Percentiles rank a stretch among this genome's conserved stretches.
phyloP scores from a whole-genome alignment of 1,140 invertebrate species.

The Aphidius gifuensis region DNA sequence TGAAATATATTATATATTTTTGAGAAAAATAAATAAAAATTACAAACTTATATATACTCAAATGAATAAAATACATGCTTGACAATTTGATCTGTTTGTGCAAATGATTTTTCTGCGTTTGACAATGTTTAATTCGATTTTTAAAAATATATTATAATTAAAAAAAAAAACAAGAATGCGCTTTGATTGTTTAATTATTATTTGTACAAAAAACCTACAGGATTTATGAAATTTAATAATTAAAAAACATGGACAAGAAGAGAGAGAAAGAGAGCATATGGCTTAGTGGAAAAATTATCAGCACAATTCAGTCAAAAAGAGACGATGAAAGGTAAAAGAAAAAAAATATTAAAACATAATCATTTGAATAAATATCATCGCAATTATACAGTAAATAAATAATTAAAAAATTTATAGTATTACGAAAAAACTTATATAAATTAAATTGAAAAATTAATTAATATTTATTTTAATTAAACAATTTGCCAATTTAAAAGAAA shows the following conservation, averaged over 20 bases:
- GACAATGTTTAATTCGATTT: background rate
- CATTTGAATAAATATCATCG: constrained; percentile 39
- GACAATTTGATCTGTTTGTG: constrained; percentile 37
- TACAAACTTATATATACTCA: constrained; percentile 31
- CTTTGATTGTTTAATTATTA: no score
- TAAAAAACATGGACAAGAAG: background rate
- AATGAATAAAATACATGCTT: constrained; percentile 35
- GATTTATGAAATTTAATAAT: background rate
- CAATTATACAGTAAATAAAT: constrained; percentile 29
- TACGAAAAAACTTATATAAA: no score
- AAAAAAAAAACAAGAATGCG: no score
- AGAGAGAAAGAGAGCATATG: background rate
- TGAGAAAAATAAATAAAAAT: constrained; percentile 43
- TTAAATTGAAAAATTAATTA: no score
- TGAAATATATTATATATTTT: constrained; percentile 48
- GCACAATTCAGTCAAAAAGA: constrained; percentile 27
- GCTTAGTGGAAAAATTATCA: constrained; percentile 33
- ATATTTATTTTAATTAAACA: no score
- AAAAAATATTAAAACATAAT: constrained; percentile 48
- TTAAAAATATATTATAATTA: background rate
- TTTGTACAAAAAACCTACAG: no score
- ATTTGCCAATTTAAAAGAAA: no score
- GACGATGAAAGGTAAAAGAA: background rate
- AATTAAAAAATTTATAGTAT: constrained; percentile 25
- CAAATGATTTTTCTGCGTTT: constrained; percentile 35